Evolutionary conservation across 92 coral and sea anemone species (phyloP), one percentile per base, ranked within the genome.

Genomic region (Siderastrea siderea): DNA sequence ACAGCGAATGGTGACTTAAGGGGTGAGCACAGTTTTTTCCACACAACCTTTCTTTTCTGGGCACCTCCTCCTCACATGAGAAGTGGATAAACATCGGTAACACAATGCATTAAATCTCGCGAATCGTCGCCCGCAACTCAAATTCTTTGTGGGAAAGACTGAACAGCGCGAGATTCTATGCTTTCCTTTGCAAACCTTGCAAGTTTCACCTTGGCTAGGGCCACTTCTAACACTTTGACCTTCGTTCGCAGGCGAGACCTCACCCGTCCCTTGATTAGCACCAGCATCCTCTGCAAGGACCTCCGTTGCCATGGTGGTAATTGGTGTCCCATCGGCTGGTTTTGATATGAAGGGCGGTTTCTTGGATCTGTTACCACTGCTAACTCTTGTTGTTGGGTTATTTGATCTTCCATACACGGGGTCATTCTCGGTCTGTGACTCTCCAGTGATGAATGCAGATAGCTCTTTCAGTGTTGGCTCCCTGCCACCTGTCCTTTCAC

Each of bases 401-500:
- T 13, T 17, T 19, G 19, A 47, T 70, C 77, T 79, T 3, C 82
- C 83, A 59, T 90, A 90, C 38, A 90, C 93, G 43, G 90, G 81
- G 74, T 90, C 90, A 79, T 85, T 90, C 11, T 90, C 90, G 26
- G 83, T 75, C 60, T 76, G 73, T 16, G 83, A 70, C 71, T 90
- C 87, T 47, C 78, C 80, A 16, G 81, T 71, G 13, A 85, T 79
- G 77, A 84, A 90, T 5, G 60, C 70, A 61, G 84, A 51, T 14
- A 89, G 84, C 46, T 84, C 84, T 16, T 77, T 84, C 79, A 78
- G 54, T 7, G 92, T 83, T 5, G 89, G 92, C 52, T 89, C 87
- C 60, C 26, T 71, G 2, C 86, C 83, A 7, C 53, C 44, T 38
- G 76, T 44, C 68, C 63, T 89, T 47, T 71, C 49, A 64, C 84